Evolutionary conservation across 2,888 invertebrate species (phyloP).

Genomic region (Hermodice carunculata): DNA sequence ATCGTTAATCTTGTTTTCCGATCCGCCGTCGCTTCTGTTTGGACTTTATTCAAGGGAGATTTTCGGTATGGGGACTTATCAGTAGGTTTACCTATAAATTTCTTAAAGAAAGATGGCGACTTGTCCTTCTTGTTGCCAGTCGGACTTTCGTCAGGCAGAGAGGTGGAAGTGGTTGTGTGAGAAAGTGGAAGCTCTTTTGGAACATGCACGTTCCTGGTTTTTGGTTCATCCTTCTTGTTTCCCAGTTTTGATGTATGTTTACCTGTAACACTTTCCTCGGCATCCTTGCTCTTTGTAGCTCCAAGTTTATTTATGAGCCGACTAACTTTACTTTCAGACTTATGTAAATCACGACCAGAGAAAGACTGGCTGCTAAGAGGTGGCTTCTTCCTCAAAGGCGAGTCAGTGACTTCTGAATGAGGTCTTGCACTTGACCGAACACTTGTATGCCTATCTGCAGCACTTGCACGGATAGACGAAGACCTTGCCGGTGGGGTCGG

Average conservation of each 20-base stretch:
- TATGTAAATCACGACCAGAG: neutral
- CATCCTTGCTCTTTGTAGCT: neutral
- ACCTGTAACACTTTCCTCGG: too few relatives aligned
- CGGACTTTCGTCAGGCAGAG: too few relatives aligned
- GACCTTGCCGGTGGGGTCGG: conserved; percentile 39
- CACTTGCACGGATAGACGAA: conserved; percentile 35
- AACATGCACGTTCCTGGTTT: too few relatives aligned
- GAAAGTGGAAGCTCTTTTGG: too few relatives aligned
- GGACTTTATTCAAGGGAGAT: conserved; percentile 21
- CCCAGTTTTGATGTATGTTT: too few relatives aligned
- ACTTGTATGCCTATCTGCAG: neutral
- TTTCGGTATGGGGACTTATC: conserved; percentile 43
- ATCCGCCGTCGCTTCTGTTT: too few relatives aligned
- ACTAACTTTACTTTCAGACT: neutral
- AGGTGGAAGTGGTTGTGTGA: too few relatives aligned
- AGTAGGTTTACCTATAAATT: conserved; percentile 47
- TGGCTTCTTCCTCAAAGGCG: neutral
- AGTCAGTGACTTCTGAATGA: neutral
- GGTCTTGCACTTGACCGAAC: conserved; percentile 5
- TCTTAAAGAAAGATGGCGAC: conserved; percentile 49
- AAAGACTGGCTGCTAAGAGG: neutral
- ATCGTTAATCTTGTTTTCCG: too few relatives aligned
- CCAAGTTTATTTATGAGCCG: neutral
- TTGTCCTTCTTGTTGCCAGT: conserved; percentile 45
- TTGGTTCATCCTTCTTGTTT: too few relatives aligned